phyloP scores from a whole-genome alignment of 2,888 invertebrate species.

The Athetis lepigone region DNA sequence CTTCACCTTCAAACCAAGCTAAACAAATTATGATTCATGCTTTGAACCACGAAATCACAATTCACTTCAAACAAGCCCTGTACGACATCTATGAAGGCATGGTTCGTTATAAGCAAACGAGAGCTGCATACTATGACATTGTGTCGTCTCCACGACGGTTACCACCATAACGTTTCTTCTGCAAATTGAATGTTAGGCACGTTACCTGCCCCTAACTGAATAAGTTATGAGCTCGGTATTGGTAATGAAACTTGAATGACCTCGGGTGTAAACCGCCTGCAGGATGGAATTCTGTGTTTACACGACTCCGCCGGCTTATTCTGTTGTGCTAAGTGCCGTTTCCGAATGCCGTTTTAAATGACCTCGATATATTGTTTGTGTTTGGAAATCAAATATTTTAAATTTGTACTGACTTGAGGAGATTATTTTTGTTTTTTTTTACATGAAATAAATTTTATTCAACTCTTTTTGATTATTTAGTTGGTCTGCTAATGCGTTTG shows the following conservation, averaged over 20 bases:
- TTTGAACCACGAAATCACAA: background rate
- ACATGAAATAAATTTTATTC: slow-evolving; percentile 33
- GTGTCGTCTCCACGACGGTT: slow-evolving; percentile 59
- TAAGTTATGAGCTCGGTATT: slow-evolving; percentile 87
- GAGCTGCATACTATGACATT: slow-evolving; percentile 53
- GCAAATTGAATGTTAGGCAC: slow-evolving; percentile 88
- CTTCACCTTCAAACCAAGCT: background rate
- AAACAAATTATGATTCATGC: background rate
- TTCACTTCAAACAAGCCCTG: slow-evolving; percentile 6
- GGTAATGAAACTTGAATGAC: slow-evolving; percentile 89
- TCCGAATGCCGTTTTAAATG: slow-evolving; percentile 63
- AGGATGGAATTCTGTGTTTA: slow-evolving; percentile 83
- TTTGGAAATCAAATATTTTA: slow-evolving; percentile 50
- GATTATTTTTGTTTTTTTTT: slow-evolving; percentile 32
- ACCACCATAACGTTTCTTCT: slow-evolving; percentile 80
- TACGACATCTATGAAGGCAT: slow-evolving; percentile 10
- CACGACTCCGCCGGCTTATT: slow-evolving; percentile 73
- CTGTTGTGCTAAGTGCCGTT: slow-evolving; percentile 76
- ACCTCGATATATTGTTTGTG: slow-evolving; percentile 63
- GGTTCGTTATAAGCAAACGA: slow-evolving; percentile 36
- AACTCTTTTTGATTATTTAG: slow-evolving; percentile 21
- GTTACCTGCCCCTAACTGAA: slow-evolving; percentile 88
- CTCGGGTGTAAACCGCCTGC: slow-evolving; percentile 78
- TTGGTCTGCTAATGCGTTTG: slow-evolving; percentile 15
- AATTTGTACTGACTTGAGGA: slow-evolving; percentile 24